Evolutionary conservation across 2,888 invertebrate genomes (phyloP), one percentile per base, ranked within the genome.

Genomic region (Antheraea yamamai): DNA sequence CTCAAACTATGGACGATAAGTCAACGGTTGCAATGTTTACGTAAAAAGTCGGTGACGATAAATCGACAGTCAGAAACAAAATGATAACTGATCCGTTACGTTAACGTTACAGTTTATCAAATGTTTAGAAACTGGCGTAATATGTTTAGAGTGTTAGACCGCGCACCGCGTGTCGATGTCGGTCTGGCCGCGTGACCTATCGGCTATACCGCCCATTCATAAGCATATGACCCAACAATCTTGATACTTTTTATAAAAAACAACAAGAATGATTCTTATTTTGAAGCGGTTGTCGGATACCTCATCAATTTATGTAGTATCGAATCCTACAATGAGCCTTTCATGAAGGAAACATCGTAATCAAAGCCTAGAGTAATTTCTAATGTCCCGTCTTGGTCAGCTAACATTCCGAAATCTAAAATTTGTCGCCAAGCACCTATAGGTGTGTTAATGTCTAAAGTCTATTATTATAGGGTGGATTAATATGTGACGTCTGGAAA

Each of bases 121-220:
- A 75, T 76, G 74, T 75, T 74, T 71, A 73, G 74, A 71, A 76
- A 72, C 73, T 61, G 64, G 73, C 68, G 73, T 64, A 75, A 75
- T 73, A 73, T 73, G 75, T 70, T 73, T 35, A 75, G 73, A 73
- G 73, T 58, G 68, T 55, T 30, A 55, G 73, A 47, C 47, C 74
- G 74, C 74, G 68, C 78, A 74, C 73, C 80, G 79, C 73, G 82
- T 85, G 85, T 86, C 87, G 84, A 86, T 85, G 81, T 79, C 80
- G 82, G 80, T 80, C 78, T 74, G 76, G 74, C 78, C 78, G 80
- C 79, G 81, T 82, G 83, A 83, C 76, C 78, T 78, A 82, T 82
- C 77, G 79, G 76, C 75, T 78, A 77, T 70, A 35, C 68, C 76
- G 47, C 7, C 72, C 64, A 39, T 55, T 68, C 23, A 39, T 55